Evolutionary conservation across 1,140 invertebrate genomes (phyloP), one percentile per base, ranked within the genome.

Genomic region (Drosophila miranda): DNA sequence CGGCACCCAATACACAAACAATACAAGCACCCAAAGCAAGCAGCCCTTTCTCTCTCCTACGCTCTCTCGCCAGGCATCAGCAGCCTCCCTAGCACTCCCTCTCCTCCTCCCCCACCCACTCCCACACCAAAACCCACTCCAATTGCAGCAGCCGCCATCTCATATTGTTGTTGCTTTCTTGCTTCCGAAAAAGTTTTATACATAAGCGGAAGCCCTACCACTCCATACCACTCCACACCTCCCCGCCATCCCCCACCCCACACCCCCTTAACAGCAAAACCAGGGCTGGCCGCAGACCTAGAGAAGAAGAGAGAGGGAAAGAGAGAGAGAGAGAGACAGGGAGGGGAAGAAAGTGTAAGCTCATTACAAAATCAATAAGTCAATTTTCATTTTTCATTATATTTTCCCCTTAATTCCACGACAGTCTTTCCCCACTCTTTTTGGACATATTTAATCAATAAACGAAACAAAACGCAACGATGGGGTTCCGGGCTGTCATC

Each of bases 141-240:
- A 57, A 38, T 26, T 48, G 59, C 54, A 78, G 78, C 78, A 82
- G 73, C 67, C 60, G 74, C 55, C 57, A 57, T 75, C 72, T 75
- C 73, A 75, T 62, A 75, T 75, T 75, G 54, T 75, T 75, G 72
- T 50, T 60, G 56, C 52, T 54, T 68, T 68, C 66, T 68, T 55
- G 55, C 58, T 81, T 64, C 70, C 82, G 68, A 84, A 84, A 84
- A 84, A 86, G 60, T 77, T 84, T 78, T 76, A 83, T 83, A 83
- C 79, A 83, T 83, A 83, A 83, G 75, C 64, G 54, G 58, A 60
- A 70, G 59, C 46, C 56, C 34, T 38, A 38, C 34, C 45, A 61
- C 46, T 49, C 42, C 49, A 53, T 45, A 2, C 43, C 44, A 9
- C 46, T 3, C 9, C 21, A 16, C 42, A 19, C 11, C 5, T 26